Percentiles rank a stretch among this genome's conserved stretches.
Evolutionary conservation across 1,140 invertebrate species (phyloP).

Genomic region (Bombus huntii): DNA sequence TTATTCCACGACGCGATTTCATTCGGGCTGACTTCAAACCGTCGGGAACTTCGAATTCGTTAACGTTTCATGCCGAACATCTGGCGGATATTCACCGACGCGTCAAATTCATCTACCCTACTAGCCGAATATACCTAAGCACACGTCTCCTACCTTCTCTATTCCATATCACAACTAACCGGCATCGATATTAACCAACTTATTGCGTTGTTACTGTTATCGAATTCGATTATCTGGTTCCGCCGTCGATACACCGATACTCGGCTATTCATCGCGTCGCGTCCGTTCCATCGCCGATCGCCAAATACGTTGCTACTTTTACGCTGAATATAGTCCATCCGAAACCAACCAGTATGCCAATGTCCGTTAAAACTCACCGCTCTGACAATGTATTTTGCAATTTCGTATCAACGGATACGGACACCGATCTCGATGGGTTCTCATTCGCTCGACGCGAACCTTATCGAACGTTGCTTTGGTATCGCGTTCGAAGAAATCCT

Average conservation of each 20-base stretch:
- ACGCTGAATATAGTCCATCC: too few species aligned
- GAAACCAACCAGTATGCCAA: too few species aligned
- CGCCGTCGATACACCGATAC: background rate
- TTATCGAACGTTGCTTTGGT: too few species aligned
- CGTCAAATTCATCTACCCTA: constrained; percentile 40
- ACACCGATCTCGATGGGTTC: too few species aligned
- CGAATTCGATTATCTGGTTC: background rate
- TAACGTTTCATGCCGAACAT: constrained; percentile 54
- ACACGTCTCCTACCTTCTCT: too few species aligned
- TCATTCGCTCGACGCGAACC: too few species aligned
- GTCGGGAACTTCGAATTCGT: constrained; percentile 49
- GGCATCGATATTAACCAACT: constrained; percentile 39
- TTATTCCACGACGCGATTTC: constrained; percentile 52
- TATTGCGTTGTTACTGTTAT: constrained; percentile 23
- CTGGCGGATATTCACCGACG: constrained; percentile 31
- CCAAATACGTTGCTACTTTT: background rate
- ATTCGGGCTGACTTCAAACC: constrained; percentile 55
- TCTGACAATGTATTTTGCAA: too few species aligned
- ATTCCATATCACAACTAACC: too few species aligned
- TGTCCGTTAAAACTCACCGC: too few species aligned
- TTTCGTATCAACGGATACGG: too few species aligned
- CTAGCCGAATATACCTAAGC: background rate
- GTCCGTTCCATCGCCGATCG: background rate
- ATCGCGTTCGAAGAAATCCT: too few species aligned
- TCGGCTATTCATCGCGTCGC: background rate